Percentiles rank a stretch among this genome's conserved stretches.
Conservation (phyloP, 2,113 vertebrate species). For the Trichechus manatus region DNA sequence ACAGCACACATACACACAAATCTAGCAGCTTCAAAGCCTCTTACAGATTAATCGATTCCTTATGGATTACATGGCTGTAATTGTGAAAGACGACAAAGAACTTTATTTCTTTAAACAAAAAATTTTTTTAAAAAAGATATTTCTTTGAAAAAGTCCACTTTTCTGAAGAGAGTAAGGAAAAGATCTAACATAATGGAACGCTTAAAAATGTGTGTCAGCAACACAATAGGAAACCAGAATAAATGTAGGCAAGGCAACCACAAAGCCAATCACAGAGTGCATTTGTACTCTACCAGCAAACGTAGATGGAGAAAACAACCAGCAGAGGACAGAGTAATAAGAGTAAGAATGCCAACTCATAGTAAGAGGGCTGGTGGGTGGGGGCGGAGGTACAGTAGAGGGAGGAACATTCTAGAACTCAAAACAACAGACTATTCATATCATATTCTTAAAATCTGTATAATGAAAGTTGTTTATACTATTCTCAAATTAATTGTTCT, state of each 20-base stretch:
- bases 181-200: conserved; percentile 2
- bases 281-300: background rate
- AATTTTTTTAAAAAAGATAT: background rate
- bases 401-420: conserved; percentile 56
- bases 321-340: background rate
- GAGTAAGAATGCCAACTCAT: background rate
- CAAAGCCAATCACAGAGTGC: background rate
- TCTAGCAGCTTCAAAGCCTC: conserved; percentile 81
- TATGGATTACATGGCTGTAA: conserved; percentile 78
- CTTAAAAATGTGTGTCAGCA: conserved; percentile 64
- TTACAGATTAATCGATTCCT: conserved; percentile 85
- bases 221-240: conserved; percentile 56
- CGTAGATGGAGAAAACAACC: background rate
- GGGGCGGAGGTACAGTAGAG: background rate
- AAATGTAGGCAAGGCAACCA: conserved; percentile 11
- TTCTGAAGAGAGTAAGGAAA: conserved; percentile 36
- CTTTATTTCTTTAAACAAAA: conserved; percentile 61
- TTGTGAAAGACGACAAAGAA: conserved; percentile 69
- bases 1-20: background rate
- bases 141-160: conserved; percentile 66
- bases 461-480: conserved; percentile 75
- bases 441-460: conserved; percentile 69
- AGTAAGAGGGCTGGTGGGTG: background rate
- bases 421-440: conserved; percentile 68
- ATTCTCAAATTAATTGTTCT: conserved; percentile 71